phyloP scores from a whole-genome alignment of 1,140 invertebrate species.

The Chironomus striatipennis region DNA sequence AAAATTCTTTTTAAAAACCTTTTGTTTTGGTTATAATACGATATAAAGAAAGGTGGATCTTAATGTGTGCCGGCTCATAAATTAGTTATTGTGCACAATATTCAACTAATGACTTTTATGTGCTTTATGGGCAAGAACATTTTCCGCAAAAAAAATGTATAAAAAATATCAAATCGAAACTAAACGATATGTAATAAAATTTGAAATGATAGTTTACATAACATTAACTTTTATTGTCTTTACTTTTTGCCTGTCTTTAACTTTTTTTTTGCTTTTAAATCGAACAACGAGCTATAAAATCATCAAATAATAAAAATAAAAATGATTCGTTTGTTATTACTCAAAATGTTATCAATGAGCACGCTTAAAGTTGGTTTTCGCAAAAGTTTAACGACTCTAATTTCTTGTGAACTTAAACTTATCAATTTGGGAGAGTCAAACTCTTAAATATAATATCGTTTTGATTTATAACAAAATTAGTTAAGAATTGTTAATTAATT shows the following conservation, averaged over 20 bases:
- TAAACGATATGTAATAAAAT: conserved; percentile 15
- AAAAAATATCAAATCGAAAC: background rate
- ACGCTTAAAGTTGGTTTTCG: no score
- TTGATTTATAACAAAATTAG: no score
- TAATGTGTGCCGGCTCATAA: conserved; percentile 11
- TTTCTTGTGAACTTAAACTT: no score
- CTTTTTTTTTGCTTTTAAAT: no score
- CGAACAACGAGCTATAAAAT: background rate
- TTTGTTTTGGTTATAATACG: background rate
- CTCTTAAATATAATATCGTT: no score
- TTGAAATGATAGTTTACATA: background rate
- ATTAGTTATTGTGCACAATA: conserved; percentile 8
- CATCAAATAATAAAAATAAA: background rate
- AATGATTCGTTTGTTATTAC: background rate
- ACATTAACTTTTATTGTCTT: conserved; percentile 1
- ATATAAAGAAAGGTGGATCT: background rate
- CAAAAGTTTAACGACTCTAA: no score
- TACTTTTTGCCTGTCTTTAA: no score
- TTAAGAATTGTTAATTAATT: no score
- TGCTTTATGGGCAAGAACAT: background rate
- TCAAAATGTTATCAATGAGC: no score
- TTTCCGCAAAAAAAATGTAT: background rate
- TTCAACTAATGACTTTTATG: conserved; percentile 8
- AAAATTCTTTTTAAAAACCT: background rate
- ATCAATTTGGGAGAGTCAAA: no score